These are phyloP conservation scores for Atractosteus spatula DNA, from an alignment of 2,113 vertebrate species.

Conservation along the genomic window DNA sequence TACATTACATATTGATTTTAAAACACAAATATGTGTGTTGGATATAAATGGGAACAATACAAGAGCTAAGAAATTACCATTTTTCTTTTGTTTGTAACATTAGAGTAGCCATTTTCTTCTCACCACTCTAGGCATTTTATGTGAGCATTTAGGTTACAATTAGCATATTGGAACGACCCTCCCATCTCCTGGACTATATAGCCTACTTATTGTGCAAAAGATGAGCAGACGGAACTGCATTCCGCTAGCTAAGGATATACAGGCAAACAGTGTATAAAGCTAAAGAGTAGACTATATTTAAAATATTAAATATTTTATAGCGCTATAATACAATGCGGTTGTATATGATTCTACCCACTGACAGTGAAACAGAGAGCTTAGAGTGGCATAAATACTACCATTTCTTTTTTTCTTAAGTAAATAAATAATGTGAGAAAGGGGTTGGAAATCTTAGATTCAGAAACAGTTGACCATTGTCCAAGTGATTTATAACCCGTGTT, in stretches of 20 bases:
- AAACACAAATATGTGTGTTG: slow-evolving; percentile 33
- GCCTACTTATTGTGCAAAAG: too few species aligned
- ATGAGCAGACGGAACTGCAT: too few species aligned
- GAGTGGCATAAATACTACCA: not conserved
- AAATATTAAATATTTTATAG: not conserved
- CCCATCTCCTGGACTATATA: slow-evolving; percentile 8
- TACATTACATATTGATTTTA: slow-evolving; percentile 76
- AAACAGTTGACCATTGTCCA: slow-evolving; percentile 82
- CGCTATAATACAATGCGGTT: not conserved
- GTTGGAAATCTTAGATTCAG: slow-evolving; percentile 77
- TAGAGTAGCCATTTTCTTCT: slow-evolving; percentile 7
- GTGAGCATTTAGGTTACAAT: slow-evolving; percentile 23
- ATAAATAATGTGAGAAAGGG: slow-evolving; percentile 14
- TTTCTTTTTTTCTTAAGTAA: slow-evolving; percentile 11
- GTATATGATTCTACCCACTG: not conserved
- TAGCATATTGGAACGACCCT: slow-evolving; percentile 26
- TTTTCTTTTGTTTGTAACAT: too few species aligned
- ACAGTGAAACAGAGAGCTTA: not conserved
- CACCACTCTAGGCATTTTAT: slow-evolving; percentile 21
- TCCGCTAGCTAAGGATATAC: too few species aligned
- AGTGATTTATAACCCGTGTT: slow-evolving; percentile 80
- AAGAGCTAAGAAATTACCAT: not conserved
- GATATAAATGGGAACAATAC: not conserved
- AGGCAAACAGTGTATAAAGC: too few species aligned
- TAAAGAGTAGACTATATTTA: too few species aligned